Evolutionary conservation across 2,888 invertebrate species (phyloP).

Genomic region (Ferrisia virgata): DNA sequence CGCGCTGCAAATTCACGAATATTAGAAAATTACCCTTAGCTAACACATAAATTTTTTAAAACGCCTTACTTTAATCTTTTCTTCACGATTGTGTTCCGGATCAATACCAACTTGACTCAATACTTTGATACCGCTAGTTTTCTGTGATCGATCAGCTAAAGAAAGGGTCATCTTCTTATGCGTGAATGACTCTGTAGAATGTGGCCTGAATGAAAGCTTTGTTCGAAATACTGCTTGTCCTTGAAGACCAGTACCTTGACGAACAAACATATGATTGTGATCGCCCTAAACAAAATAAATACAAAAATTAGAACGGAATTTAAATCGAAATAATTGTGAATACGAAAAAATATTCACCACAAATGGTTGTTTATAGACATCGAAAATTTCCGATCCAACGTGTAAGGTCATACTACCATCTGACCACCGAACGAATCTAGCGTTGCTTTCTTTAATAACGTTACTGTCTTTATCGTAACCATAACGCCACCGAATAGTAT

Average conservation of each 20-base stretch:
- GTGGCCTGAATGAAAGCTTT: constrained; percentile 94
- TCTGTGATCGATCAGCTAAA: constrained; percentile 89
- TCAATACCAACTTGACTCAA: constrained; percentile 89
- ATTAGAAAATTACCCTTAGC: neutral
- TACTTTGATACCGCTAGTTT: constrained; percentile 92
- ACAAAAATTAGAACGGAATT: neutral
- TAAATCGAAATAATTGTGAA: neutral
- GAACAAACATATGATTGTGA: constrained; percentile 95
- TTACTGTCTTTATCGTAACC: constrained; percentile 77
- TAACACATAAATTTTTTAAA: neutral
- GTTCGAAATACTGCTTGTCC: constrained; percentile 97
- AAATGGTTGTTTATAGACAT: constrained; percentile 89
- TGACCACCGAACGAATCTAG: constrained; percentile 93
- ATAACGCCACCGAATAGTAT: constrained; percentile 94
- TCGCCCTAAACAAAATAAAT: constrained; percentile 66
- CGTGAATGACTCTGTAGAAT: constrained; percentile 98
- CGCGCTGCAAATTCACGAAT: constrained; percentile 64
- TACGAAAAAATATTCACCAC: constrained; percentile 59
- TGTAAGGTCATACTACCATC: constrained; percentile 97
- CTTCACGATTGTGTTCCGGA: constrained; percentile 88
- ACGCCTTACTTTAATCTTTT: constrained; percentile 75
- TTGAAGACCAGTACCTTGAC: constrained; percentile 96
- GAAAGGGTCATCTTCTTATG: constrained; percentile 99
- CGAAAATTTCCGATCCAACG: constrained; percentile 95
- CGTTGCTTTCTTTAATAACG: constrained; percentile 85